Percentiles rank a stretch among this genome's conserved stretches.
Conservation (phyloP, 37 sponge, comb jelly and placozoan genomes). For the Halisarca cf. caerulea region DNA sequence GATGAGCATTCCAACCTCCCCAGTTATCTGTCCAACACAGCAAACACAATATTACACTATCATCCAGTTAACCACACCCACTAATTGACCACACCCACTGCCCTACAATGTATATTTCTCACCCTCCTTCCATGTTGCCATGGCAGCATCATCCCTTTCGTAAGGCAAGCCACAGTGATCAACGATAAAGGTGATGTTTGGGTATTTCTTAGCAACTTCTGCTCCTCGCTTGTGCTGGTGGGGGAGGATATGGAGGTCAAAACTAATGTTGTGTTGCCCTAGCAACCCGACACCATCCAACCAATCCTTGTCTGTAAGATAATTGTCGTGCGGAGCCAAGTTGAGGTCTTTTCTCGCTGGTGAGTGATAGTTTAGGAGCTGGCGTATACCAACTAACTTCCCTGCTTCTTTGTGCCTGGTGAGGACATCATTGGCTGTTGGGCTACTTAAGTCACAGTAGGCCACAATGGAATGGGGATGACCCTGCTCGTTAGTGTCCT, state of each 20-base stretch:
- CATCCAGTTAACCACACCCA: too few relatives aligned
- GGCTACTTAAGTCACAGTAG: slow-evolving; percentile 49
- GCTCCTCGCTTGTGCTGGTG: slow-evolving; percentile 61
- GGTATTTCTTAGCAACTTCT: slow-evolving; percentile 59
- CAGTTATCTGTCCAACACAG: too few relatives aligned
- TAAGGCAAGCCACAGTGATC: slow-evolving; percentile 85
- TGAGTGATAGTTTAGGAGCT: slow-evolving; percentile 74
- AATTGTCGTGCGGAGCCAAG: slow-evolving; percentile 53
- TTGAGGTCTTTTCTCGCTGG: background rate
- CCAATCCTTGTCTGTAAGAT: slow-evolving; percentile 76
- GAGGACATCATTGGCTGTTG: slow-evolving; percentile 50
- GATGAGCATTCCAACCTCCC: background rate
- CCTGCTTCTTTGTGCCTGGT: slow-evolving; percentile 53
- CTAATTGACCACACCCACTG: too few relatives aligned
- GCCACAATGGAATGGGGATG: slow-evolving; percentile 71
- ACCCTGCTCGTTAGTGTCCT: slow-evolving; percentile 23
- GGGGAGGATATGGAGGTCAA: slow-evolving; percentile 77
- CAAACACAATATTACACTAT: too few relatives aligned
- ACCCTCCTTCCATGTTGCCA: slow-evolving; percentile 87
- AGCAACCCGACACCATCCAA: slow-evolving; percentile 67
- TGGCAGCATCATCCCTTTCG: slow-evolving; percentile 63
- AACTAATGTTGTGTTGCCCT: slow-evolving; percentile 73
- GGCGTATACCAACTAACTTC: slow-evolving; percentile 78
- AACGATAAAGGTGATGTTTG: slow-evolving; percentile 76
- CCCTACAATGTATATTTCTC: background rate